A percentile compares a stretch with the other conserved stretches of the same genome.
These are phyloP conservation scores for Trematomus loennbergii DNA, from an alignment of 2,113 vertebrate species.

Conservation along the genomic window DNA sequence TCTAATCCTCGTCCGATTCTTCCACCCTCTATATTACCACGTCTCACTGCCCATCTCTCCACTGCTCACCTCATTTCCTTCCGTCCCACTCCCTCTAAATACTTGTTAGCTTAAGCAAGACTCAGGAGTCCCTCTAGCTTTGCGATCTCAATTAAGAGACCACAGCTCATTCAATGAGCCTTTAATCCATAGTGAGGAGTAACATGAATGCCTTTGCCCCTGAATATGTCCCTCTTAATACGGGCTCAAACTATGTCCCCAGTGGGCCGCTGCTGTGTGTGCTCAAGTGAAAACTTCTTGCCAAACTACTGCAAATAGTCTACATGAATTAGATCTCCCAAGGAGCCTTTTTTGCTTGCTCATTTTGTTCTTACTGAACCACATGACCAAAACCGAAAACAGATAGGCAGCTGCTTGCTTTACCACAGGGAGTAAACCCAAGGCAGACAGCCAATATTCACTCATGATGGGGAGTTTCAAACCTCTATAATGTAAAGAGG, in stretches of 20 bases:
- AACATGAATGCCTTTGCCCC: conserved; percentile 30
- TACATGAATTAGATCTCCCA: background rate
- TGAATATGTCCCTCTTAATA: conserved; percentile 47
- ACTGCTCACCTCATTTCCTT: conserved; percentile 47
- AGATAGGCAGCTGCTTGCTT: conserved; percentile 34
- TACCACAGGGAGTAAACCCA: conserved; percentile 32
- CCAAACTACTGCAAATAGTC: conserved; percentile 36
- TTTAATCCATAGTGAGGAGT: conserved; percentile 49
- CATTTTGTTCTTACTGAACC: conserved; percentile 11
- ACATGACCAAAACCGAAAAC: conserved; percentile 30
- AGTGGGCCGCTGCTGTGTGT: background rate
- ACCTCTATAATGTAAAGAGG: conserved; percentile 49
- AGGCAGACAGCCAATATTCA: conserved; percentile 31
- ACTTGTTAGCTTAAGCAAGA: conserved; percentile 64
- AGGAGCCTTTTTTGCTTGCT: conserved; percentile 5
- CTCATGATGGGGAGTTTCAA: conserved; percentile 28
- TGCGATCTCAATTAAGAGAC: conserved; percentile 64
- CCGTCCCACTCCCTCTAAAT: conserved; percentile 36
- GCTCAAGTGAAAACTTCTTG: conserved; percentile 36
- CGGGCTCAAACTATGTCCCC: conserved; percentile 36
- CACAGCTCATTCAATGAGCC: conserved; percentile 44
- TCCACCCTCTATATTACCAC: conserved; percentile 14
- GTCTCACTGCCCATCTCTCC: conserved; percentile 28
- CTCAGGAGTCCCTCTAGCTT: conserved; percentile 52
- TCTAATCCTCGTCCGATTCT: conserved; percentile 43